Evolutionary conservation across 2,888 invertebrate genomes (phyloP).

Genomic region (Lagria hirta): DNA sequence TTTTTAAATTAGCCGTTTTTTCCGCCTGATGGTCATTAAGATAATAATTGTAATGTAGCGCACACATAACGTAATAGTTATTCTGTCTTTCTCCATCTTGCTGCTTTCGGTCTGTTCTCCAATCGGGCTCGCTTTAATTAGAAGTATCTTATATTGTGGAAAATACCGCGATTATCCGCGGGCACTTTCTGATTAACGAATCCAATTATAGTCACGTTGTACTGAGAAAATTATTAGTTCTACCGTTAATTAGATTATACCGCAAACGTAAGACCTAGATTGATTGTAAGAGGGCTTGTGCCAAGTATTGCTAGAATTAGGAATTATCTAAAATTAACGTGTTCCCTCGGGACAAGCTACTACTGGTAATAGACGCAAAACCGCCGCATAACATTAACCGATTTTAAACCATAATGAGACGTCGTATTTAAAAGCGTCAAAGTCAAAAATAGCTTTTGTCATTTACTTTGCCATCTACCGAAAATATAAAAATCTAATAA

Average conservation of each 20-base stretch:
- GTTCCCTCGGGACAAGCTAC: too few species aligned
- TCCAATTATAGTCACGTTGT: conserved; percentile 56
- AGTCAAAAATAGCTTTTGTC: too few species aligned
- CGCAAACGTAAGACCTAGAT: conserved; percentile 41
- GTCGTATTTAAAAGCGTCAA: too few species aligned
- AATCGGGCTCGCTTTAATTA: conserved; percentile 38
- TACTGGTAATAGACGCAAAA: too few species aligned
- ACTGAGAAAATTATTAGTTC: conserved; percentile 54
- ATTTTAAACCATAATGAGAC: too few species aligned
- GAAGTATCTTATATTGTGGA: conserved; percentile 46
- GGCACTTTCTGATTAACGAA: conserved; percentile 55
- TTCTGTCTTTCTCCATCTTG: conserved; percentile 10
- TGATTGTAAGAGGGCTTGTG: conserved; percentile 32
- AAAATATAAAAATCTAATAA: too few species aligned
- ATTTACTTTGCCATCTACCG: too few species aligned
- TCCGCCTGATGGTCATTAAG: conserved; percentile 14
- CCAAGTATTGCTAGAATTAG: conserved; percentile 1
- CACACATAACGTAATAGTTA: conserved; percentile 12
- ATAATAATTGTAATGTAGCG: conserved; percentile 18
- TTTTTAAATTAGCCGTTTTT: conserved; percentile 10
- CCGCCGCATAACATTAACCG: too few species aligned
- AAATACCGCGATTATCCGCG: conserved; percentile 52
- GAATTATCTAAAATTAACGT: too few species aligned
- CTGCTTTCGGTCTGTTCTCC: conserved; percentile 15
- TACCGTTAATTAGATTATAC: conserved; percentile 54